Evolutionary conservation across 2,888 invertebrate species (phyloP).

Genomic region (Microdon myrmicae): DNA sequence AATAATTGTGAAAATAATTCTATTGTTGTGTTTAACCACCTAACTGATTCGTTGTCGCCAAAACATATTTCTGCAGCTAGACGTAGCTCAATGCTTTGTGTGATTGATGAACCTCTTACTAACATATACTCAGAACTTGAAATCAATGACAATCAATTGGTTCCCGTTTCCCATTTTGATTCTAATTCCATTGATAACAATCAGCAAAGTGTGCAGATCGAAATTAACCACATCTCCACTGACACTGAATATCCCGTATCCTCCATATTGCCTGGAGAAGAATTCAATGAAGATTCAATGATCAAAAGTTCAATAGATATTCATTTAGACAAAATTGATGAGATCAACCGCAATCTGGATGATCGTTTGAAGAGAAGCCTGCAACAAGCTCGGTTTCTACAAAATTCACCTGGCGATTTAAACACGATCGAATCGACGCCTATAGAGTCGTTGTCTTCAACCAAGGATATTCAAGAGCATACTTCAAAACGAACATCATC

Average conservation of each 20-base stretch:
- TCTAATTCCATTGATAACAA: conserved; percentile 26
- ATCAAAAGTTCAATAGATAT: conserved; percentile 63
- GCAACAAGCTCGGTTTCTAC: conserved; percentile 50
- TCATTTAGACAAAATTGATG: conserved; percentile 64
- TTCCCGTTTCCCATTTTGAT: conserved; percentile 53
- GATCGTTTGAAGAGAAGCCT: conserved; percentile 61
- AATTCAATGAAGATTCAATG: conserved; percentile 37
- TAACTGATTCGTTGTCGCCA: conserved; percentile 54
- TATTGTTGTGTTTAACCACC: conserved; percentile 55
- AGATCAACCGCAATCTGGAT: conserved; percentile 63
- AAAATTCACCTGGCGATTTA: conserved; percentile 52
- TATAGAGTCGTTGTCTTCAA: conserved; percentile 35
- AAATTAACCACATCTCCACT: conserved; percentile 57
- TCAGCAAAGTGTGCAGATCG: conserved; percentile 56
- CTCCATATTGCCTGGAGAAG: conserved; percentile 13
- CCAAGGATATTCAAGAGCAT: conserved; percentile 46
- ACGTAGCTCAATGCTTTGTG: conserved; percentile 62
- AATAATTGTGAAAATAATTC: conserved; percentile 56
- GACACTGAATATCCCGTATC: not conserved
- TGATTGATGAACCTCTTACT: conserved; percentile 58
- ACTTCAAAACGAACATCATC: conserved; percentile 60
- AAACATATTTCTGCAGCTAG: conserved; percentile 54
- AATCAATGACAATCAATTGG: conserved; percentile 47
- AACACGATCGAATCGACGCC: conserved; percentile 59
- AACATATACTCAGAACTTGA: conserved; percentile 64